Base-by-base conservation (phyloP, 2,888 invertebrate species). In the Tetragnatha montana region DNA sequence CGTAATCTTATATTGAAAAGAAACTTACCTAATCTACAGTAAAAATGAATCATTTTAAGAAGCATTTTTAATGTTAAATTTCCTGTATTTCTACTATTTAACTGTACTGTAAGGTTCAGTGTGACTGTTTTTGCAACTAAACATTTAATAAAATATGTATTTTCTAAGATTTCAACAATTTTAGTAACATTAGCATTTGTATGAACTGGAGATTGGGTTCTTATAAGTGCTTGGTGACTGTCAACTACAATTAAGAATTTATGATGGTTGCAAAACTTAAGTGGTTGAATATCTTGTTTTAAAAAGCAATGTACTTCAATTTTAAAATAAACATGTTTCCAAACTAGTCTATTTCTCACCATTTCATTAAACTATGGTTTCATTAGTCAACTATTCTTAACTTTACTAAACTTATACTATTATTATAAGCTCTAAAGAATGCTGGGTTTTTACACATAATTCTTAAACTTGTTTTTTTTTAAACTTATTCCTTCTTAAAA, bases 101-200 rank as follows among this genome's bases (percentile, higher is more conserved):
- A 60, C 12, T 60, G 60, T 60, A 60, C 60, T 60, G 60, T 60
- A 8, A 60, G 10, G 60, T 60, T 60, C 60, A 60, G 17, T 60
- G 60, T 17, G 60, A 60, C 60, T 60, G 60, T 60, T 10, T 60
- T 60, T 60, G 60, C 14, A 60, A 60, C 60, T 60, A 10, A 35
- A 60, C 60, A 60, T 60, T 60, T 60, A 60, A 12, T 60, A 60
- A 60, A 60, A 60, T 60, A 10, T 60, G 60, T 60, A 60, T 60
- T 60, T 60, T 60, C 60, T 60, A 60, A 60, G 60, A 60, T 60
- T 60, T 60, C 60, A 60, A 60, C 60, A 60, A 60, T 60, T 60
- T 60, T 60, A 60, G 60, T 60, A 60, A 8, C 35, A 35, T 35
- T 60, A 60, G 60, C 17, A 60, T 60, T 60, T 60, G 60, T 60